Percentiles rank a stretch among this genome's conserved stretches.
Evolutionary conservation across 2,888 invertebrate species (phyloP).

Genomic region (Parnassius apollo): DNA sequence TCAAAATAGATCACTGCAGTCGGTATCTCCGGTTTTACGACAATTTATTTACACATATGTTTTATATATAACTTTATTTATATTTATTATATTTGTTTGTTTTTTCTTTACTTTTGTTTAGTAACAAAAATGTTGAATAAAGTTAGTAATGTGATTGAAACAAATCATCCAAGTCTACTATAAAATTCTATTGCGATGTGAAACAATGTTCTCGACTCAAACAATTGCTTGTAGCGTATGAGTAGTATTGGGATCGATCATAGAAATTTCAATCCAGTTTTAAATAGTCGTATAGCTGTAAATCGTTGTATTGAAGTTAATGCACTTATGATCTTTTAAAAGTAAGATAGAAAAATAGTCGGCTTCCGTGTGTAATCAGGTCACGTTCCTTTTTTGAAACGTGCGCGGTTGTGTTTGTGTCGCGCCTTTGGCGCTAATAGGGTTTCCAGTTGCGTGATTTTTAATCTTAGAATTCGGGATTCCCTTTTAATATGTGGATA

Average conservation of each 20-base stretch:
- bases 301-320: slow-evolving; percentile 8
- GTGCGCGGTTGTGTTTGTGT: slow-evolving; percentile 38
- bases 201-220: slow-evolving; percentile 52
- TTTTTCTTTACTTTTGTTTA: neutral
- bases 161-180: slow-evolving; percentile 37
- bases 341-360: slow-evolving; percentile 57
- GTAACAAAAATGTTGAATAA: neutral
- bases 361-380: slow-evolving; percentile 77
- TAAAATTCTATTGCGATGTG: slow-evolving; percentile 53
- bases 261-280: slow-evolving; percentile 19
- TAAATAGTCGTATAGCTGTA: neutral
- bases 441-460: slow-evolving; percentile 28
- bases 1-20: no score
- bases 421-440: slow-evolving; percentile 44
- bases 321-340: slow-evolving; percentile 59
- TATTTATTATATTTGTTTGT: no score
- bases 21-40: no score
- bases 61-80: no score
- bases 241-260: slow-evolving; percentile 9
- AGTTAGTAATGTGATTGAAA: slow-evolving; percentile 22
- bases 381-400: slow-evolving; percentile 78
- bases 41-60: no score
- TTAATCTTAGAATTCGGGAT: slow-evolving; percentile 8
- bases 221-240: slow-evolving; percentile 50
- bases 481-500: no score